A percentile compares a stretch with the other conserved stretches of the same genome.
Conservation (phyloP, 2,797 vertebrate genomes). For the Sebastes baramenuke region DNA sequence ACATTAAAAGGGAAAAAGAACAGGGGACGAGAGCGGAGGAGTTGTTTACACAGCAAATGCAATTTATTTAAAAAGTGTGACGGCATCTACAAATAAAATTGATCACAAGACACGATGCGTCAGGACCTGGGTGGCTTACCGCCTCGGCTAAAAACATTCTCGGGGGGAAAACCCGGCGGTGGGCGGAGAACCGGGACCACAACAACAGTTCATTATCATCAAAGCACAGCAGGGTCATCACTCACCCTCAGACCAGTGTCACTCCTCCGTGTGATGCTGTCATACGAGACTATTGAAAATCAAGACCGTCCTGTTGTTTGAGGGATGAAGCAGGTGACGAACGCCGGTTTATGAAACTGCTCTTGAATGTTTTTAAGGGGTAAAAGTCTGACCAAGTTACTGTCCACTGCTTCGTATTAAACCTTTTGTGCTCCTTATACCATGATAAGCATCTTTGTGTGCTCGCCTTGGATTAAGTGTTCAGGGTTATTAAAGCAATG, state of each 20-base stretch:
- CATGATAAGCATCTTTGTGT: neutral
- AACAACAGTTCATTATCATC: constrained; percentile 18
- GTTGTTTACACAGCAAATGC: neutral
- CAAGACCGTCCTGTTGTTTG: neutral
- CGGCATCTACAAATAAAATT: neutral
- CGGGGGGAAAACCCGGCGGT: constrained; percentile 15
- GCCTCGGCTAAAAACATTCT: constrained; percentile 1
- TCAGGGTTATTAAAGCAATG: neutral
- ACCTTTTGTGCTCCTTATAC: neutral
- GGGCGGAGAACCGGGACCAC: constrained; percentile 19
- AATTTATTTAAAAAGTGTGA: neutral
- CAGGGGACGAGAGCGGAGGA: neutral
- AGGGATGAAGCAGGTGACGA: neutral
- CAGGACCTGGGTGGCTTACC: constrained; percentile 21
- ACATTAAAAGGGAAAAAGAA: constrained; percentile 3
- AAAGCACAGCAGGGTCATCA: neutral
- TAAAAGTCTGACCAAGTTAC: neutral
- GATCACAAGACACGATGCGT: neutral
- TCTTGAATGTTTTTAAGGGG: neutral
- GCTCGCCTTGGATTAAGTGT: neutral
- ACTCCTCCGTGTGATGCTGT: neutral
- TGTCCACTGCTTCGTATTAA: neutral
- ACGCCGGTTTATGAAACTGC: neutral
- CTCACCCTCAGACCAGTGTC: neutral
- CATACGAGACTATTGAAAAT: neutral